Base-by-base conservation (phyloP, 2,797 vertebrate genomes). In the Hyperoplus immaculatus region DNA sequence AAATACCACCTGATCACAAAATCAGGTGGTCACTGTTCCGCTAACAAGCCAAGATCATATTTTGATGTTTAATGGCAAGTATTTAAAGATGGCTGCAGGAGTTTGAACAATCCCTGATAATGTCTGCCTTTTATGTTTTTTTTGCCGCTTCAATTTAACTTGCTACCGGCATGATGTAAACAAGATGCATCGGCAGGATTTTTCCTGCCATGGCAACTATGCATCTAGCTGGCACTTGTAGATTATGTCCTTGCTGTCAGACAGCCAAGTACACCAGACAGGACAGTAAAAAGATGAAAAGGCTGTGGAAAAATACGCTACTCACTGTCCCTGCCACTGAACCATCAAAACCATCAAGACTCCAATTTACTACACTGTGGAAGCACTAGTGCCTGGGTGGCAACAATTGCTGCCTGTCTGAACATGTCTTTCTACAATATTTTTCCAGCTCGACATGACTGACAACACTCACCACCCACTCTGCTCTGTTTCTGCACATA, bases 401-500 rank as follows among this genome's bases (percentile, higher is more conserved):
- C 73, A 88, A 79, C 90, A 86, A 86, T 83, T 89, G 83, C 80
- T 84, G 70, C 61, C 79, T 81, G 84, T 84, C 73, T 84, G 82
- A 83, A 83, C 78, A 84, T 82, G 82, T 84, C 86, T 82, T 73
- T 82, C 69, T 76, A 54, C 12, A 42, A n/a, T 11, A 47, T 65
- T 77, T 75, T 75, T 75, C 75, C 15, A 75, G 61, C 87, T 77
- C 68, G 75, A 78, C 72, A 79, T 89, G 89, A 92, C 75, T 89
- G 89, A 91, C 90, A 90, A 83, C 77, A 62, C 81, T 84, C 87
- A 82, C 86, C 84, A 84, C 92, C 87, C 82, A 87, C 89, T 89
- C 82, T 73, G 75, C 82, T 87, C 78, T 72, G 78, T 86, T 86
- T 85, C 87, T 71, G 82, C 78, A 83, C 77, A 89, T 87, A 90